Percentiles rank a stretch among this genome's conserved stretches.
Evolutionary conservation across 2,113 vertebrate genomes (phyloP).

Genomic region (Dryoscopus gambensis): DNA sequence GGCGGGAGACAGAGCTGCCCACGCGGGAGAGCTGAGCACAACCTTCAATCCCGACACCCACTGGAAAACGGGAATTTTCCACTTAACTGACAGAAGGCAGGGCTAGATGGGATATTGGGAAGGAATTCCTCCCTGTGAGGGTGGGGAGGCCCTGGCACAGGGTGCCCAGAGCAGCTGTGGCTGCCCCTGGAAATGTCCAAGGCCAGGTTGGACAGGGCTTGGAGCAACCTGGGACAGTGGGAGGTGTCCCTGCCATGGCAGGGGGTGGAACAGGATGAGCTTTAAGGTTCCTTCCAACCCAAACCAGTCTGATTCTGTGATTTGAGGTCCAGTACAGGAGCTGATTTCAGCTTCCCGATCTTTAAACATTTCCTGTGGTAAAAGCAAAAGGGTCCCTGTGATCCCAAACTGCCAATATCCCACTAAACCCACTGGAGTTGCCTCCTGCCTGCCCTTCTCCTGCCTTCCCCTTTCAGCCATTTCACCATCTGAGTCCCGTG

Average conservation of each 20-base stretch:
- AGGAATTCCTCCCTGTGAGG: not conserved
- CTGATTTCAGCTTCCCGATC: not conserved
- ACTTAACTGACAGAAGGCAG: not conserved
- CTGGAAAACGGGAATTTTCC: not conserved
- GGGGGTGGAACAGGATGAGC: not conserved
- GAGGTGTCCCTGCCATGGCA: not conserved
- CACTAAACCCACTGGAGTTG: not conserved
- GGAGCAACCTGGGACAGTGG: not conserved
- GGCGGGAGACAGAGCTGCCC: not conserved
- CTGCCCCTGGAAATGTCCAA: not conserved
- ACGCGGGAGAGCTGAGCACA: fast-evolving
- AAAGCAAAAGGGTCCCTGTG: not conserved
- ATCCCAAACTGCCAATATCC: not conserved
- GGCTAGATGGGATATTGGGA: not conserved
- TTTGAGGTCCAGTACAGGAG: not conserved
- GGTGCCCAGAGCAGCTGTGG: not conserved
- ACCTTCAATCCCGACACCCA: not conserved
- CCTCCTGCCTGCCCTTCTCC: not conserved
- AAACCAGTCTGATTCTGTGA: not conserved
- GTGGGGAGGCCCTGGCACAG: not conserved
- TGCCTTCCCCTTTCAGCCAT: not conserved
- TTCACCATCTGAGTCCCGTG: not conserved
- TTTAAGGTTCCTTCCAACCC: not conserved
- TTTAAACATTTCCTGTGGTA: not conserved
- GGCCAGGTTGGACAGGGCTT: fast-evolving